Percentiles rank a stretch among this genome's conserved stretches.
phyloP scores from a whole-genome alignment of 2,888 invertebrate genomes.

The Eueremaeus valkanovi region DNA sequence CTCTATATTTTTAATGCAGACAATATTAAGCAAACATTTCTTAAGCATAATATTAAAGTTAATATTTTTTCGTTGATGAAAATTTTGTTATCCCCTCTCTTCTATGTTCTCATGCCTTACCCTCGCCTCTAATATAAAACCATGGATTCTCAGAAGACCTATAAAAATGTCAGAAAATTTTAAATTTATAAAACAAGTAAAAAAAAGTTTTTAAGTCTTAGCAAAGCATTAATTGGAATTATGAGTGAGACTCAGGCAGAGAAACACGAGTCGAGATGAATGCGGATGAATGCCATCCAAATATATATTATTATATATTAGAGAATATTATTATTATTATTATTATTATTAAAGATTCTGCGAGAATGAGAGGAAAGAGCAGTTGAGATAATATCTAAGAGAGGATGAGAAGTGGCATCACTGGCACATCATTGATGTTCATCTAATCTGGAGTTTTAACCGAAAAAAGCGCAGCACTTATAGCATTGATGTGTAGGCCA shows the following conservation, averaged over 20 bases:
- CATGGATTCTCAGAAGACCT: constrained; percentile 31
- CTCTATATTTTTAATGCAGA: neutral
- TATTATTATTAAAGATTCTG: constrained; percentile 20
- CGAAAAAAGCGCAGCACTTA: constrained; percentile 8
- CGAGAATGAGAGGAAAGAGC: constrained; percentile 5
- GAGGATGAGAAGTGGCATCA: neutral
- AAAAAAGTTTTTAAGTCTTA: constrained; percentile 29
- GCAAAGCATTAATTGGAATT: constrained; percentile 33
- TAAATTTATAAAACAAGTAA: constrained; percentile 33
- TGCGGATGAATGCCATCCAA: constrained; percentile 11
- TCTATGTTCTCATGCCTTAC: neutral
- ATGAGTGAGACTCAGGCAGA: constrained; percentile 1
- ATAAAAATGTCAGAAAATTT: constrained; percentile 32
- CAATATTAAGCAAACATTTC: neutral
- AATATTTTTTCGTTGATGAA: constrained; percentile 34
- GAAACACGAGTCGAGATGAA: constrained; percentile 4
- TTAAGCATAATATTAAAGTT: constrained; percentile 36
- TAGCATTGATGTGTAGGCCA: constrained; percentile 1
- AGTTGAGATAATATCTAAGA: constrained; percentile 4
- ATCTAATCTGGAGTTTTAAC: constrained; percentile 29
- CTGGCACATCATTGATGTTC: neutral
- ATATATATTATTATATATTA: neutral
- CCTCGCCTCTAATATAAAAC: constrained; percentile 3
- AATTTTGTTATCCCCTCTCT: constrained; percentile 1
- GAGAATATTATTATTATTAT: neutral